phyloP scores from a whole-genome alignment of 2,888 invertebrate genomes.

The Acheta domesticus region DNA sequence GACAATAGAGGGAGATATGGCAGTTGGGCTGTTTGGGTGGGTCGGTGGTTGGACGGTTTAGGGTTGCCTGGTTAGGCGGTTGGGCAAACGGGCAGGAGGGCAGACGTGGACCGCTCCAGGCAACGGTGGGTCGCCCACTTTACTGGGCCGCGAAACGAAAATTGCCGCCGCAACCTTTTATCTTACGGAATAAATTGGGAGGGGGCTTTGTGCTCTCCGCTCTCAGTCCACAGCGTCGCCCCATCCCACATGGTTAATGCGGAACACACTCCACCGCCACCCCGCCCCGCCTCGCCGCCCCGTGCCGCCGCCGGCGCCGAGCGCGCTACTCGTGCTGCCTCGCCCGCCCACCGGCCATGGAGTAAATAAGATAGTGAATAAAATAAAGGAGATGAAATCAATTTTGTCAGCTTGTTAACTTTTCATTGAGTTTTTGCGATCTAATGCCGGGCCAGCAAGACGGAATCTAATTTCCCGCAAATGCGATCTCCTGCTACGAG shows the following conservation, averaged over 20 bases:
- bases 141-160: neutral
- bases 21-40: too few species aligned
- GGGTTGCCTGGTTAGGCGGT: too few species aligned
- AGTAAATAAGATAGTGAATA: conserved; percentile 18
- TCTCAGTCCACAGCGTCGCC: neutral
- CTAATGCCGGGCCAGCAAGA: neutral
- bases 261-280: neutral
- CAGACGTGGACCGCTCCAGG: too few species aligned
- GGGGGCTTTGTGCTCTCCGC: neutral
- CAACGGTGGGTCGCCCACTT: neutral
- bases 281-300: neutral
- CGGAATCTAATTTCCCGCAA: neutral
- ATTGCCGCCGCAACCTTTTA: conserved; percentile 1
- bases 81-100: too few species aligned
- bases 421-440: conserved; percentile 6
- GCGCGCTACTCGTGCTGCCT: neutral
- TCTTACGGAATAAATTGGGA: conserved; percentile 6
- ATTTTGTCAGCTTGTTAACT: conserved; percentile 18
- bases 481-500: neutral
- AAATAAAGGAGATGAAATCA: neutral
- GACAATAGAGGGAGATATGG: too few species aligned
- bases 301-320: neutral
- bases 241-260: neutral
- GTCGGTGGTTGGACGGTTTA: too few species aligned
- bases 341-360: neutral